Conservation (phyloP, 2,888 invertebrate species). For the Caenorhabditis imperialis region DNA sequence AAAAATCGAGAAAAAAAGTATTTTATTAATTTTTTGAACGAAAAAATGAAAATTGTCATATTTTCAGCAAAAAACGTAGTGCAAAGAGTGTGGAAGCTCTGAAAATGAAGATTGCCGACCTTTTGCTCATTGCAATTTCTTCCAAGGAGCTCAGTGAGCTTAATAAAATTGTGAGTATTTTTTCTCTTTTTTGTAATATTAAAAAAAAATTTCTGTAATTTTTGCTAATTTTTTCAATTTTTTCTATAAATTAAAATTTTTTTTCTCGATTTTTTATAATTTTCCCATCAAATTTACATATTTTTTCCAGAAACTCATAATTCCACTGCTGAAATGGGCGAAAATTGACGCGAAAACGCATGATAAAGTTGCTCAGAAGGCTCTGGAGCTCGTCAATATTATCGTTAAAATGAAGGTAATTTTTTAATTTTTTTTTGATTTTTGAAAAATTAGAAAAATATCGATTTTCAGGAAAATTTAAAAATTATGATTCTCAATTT, state of each 20-base stretch:
- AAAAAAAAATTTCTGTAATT: not conserved
- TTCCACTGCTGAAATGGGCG: conserved; percentile 60
- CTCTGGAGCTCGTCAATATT: conserved; percentile 43
- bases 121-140: conserved; percentile 64
- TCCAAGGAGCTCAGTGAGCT: conserved; percentile 51
- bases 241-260: conserved; percentile 56
- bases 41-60: not conserved
- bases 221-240: not conserved
- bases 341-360: conserved; percentile 55
- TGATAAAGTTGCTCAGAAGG: conserved; percentile 39
- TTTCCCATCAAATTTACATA: not conserved
- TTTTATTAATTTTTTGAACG: conserved; percentile 2
- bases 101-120: conserved; percentile 63
- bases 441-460: not conserved
- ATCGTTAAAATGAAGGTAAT: conserved; percentile 42
- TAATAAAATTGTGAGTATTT: conserved; percentile 56
- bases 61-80: conserved; percentile 34
- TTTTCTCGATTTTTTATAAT: not conserved
- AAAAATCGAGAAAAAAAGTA: not conserved
- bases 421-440: not conserved
- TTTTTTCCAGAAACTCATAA: conserved; percentile 52
- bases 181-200: not conserved
- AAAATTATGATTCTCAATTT: too few species aligned
- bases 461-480: too few species aligned
- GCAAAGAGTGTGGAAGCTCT: conserved; percentile 51